phyloP scores from a whole-genome alignment of 2,113 vertebrate genomes.

The Pristiophorus japonicus region DNA sequence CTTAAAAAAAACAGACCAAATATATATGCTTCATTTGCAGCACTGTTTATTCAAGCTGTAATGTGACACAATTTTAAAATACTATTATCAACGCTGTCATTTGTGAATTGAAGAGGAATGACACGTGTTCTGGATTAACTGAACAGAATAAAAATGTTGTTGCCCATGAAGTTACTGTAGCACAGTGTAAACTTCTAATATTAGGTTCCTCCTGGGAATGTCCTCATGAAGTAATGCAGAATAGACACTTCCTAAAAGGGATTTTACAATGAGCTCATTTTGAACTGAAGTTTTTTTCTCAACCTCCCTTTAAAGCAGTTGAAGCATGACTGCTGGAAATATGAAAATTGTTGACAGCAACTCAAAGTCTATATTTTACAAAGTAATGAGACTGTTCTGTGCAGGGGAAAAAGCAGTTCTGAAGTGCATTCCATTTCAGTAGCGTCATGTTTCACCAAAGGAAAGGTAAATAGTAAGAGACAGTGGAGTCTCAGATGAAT shows the following conservation, averaged over 20 bases:
- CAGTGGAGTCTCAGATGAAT: slow-evolving; percentile 21
- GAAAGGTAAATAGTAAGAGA: slow-evolving; percentile 32
- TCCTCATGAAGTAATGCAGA: neutral
- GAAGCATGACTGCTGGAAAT: neutral
- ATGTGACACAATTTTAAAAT: neutral
- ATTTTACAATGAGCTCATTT: neutral
- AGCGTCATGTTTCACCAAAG: slow-evolving; percentile 34
- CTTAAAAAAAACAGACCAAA: neutral
- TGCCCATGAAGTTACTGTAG: neutral
- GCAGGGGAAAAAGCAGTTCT: neutral
- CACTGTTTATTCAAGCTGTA: neutral
- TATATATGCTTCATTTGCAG: neutral
- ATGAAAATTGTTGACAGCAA: neutral
- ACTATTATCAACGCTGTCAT: neutral
- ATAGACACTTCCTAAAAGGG: neutral
- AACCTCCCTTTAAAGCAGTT: neutral
- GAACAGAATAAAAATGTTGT: neutral
- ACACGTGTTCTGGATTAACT: too few relatives aligned
- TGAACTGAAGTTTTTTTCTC: neutral
- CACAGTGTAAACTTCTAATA: neutral
- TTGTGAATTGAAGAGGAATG: neutral
- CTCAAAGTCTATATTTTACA: neutral
- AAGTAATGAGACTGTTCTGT: slow-evolving; percentile 2
- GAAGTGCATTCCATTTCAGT: neutral
- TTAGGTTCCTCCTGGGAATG: neutral